Conservation (phyloP, 2,888 invertebrate genomes). For the Xanthostigma xanthostigma region DNA sequence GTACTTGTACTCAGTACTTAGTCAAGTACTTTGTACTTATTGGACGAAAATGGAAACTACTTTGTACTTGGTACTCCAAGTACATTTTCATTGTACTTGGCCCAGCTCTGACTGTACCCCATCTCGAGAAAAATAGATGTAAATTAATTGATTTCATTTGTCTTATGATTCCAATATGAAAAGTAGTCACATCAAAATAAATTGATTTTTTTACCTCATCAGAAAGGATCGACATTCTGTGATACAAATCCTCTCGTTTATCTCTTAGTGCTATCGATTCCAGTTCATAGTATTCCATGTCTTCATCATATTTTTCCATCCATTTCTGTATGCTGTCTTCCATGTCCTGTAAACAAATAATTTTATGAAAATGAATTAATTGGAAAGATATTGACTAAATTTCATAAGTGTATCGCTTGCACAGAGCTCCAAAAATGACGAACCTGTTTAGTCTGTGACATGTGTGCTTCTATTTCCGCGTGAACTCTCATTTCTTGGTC, state of each 20-base stretch:
- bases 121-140: too few relatives aligned
- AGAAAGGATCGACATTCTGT: constrained; percentile 10
- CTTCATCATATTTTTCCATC: constrained; percentile 24
- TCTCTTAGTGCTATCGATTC: constrained; percentile 24
- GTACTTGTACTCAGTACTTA: too few relatives aligned
- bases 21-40: too few relatives aligned
- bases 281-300: constrained; percentile 22
- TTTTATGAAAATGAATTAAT: background rate
- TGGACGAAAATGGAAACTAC: too few relatives aligned
- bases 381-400: background rate
- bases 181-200: too few relatives aligned
- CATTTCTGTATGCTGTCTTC: constrained; percentile 24
- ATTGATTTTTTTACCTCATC: constrained; percentile 11
- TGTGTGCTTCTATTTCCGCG: constrained; percentile 23
- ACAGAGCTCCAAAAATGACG: background rate
- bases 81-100: too few relatives aligned
- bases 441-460: constrained; percentile 19
- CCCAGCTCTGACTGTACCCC: too few relatives aligned
- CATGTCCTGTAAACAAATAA: constrained; percentile 20
- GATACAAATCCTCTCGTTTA: constrained; percentile 21
- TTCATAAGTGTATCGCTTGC: too few relatives aligned
- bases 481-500: constrained; percentile 25
- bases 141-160: too few relatives aligned
- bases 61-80: too few relatives aligned
- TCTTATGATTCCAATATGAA: too few relatives aligned